A percentile compares a stretch with the other conserved stretches of the same genome.
phyloP scores from a whole-genome alignment of 2,888 invertebrate species.

The Hartigia nigra region DNA sequence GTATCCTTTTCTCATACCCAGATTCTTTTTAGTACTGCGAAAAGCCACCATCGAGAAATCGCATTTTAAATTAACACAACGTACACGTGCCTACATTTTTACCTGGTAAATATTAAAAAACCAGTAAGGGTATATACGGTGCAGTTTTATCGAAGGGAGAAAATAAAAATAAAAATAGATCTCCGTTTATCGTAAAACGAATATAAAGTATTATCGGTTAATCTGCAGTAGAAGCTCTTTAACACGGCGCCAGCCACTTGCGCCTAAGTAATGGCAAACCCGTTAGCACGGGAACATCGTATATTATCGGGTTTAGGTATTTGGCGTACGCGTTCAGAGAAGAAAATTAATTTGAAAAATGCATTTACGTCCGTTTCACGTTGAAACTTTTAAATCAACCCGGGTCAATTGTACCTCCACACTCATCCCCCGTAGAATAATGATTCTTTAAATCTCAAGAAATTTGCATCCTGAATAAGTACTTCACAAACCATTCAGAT shows the following conservation, averaged over 20 bases:
- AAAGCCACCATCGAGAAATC: not conserved
- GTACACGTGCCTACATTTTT: not conserved
- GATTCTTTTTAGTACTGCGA: not conserved
- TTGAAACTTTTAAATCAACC: not conserved
- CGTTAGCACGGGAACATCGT: not conserved
- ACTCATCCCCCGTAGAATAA: not conserved
- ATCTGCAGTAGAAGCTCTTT: conserved; percentile 2
- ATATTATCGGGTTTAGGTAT: not conserved
- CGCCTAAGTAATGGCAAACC: conserved; percentile 2
- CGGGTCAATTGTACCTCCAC: not conserved
- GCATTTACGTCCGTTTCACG: not conserved
- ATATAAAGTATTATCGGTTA: not conserved
- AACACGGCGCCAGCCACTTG: not conserved
- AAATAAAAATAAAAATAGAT: not conserved
- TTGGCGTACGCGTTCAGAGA: not conserved
- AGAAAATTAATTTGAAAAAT: not conserved
- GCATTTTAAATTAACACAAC: not conserved
- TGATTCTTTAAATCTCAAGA: not conserved
- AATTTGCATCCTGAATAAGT: not conserved
- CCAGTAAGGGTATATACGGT: not conserved
- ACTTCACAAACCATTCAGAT: not conserved
- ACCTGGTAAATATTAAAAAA: not conserved
- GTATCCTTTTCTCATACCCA: not conserved
- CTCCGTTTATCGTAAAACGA: not conserved
- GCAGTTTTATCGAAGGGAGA: not conserved